Base-by-base conservation (phyloP, 2,113 vertebrate genomes). In the Ammospiza nelsoni region DNA sequence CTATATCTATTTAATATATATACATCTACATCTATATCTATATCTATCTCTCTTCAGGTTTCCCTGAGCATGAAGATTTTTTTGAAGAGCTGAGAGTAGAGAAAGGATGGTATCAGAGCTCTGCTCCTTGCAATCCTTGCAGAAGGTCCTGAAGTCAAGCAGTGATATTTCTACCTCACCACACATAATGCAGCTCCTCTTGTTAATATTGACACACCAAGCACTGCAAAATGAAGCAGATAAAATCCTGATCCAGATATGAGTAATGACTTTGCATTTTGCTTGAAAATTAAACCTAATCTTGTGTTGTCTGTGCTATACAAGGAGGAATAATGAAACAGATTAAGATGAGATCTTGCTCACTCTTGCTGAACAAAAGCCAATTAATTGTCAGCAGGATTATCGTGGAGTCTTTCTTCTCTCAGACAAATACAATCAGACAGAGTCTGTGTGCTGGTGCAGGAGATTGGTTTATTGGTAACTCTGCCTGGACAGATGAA, bases 281-380 rank as follows among this genome's bases (percentile, higher is more conserved):
- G n/a, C 84, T 95, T 73, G 55, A 96, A 97, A 98, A 98, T 97
- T 94, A 97, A 98, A 97, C 92, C 96, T 97, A 97, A 98, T 98
- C 96, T 98, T 95, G 94, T 97, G 97, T 98, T 98, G 97, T 96
- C 97, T 97, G 80, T 97, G 95, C 97, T 96, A 74, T 97, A 96
- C 95, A 95, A 97, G 96, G 95, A 90, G 48, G 97, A 97, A 97
- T 97, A 98, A 98, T 97, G 97, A 97, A 95, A 91, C 67, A 97
- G 97, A 98, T 98, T 97, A 98, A 97, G 97, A 97, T 90, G 97
- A 95, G 96, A 97, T 94, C 92, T 96, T 96, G 92, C 96, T 97
- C 97, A 89, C 90, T 94, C 94, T 96, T 89, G 94, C 96, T 95
- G 96, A 97, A 97, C 97, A 97, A 98, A 96, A 97, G 96, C 94